Percentiles rank a stretch among this genome's conserved stretches.
These are phyloP conservation scores for Butorides virescens DNA, from an alignment of 2,113 vertebrate species.

Conservation along the genomic window DNA sequence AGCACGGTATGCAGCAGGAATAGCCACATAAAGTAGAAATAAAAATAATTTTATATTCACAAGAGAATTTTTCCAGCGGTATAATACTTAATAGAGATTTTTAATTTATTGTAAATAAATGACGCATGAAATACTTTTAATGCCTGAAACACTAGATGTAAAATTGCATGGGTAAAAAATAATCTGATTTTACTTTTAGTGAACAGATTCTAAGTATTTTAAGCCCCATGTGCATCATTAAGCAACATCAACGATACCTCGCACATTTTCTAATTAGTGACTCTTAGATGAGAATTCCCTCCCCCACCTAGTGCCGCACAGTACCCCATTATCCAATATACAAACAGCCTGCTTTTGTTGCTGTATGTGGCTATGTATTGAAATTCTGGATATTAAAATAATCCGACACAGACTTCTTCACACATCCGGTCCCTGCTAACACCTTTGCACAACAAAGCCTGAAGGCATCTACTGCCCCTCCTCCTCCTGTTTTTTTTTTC, in stretches of 20 bases:
- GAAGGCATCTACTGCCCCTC: too few species aligned
- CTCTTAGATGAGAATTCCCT: neutral
- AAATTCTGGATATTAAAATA: neutral
- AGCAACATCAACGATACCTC: neutral
- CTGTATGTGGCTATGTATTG: neutral
- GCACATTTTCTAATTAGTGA: neutral
- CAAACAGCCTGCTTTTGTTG: neutral
- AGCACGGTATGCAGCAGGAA: neutral
- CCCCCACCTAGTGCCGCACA: neutral
- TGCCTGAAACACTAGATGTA: neutral
- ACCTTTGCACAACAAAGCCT: neutral
- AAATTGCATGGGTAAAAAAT: neutral
- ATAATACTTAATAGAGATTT: neutral
- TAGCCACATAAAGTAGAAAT: neutral
- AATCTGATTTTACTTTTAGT: neutral
- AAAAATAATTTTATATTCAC: neutral
- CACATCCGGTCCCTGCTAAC: neutral
- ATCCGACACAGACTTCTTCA: neutral
- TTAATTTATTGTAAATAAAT: conserved; percentile 43
- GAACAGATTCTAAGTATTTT: neutral
- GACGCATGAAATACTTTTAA: neutral
- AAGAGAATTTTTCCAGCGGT: neutral
- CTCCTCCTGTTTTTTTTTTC: neutral
- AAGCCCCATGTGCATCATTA: neutral
- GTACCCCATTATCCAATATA: neutral